Base-by-base conservation (phyloP, 1,140 invertebrate genomes). In the Caenorhabditis remanei region DNA sequence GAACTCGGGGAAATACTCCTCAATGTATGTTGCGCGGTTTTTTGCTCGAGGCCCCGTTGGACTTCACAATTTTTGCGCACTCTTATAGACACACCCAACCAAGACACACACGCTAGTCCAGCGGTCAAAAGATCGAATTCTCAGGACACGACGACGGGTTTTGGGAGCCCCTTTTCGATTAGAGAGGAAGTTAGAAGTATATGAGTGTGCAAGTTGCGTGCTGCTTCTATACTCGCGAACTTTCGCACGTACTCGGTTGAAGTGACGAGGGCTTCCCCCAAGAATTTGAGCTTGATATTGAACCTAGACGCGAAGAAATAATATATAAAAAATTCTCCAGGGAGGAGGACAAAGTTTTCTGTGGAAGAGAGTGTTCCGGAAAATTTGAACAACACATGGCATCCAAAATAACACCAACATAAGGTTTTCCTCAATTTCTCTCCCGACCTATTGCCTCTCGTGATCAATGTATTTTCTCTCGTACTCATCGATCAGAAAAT, bases 61-160 rank as follows among this genome's bases (percentile, higher is more conserved):
- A 79, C 43, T 79, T 79, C 46, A 46, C 43, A 11, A 32, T 32
- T 79, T 79, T 50, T 71, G 7, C 41, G 40, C 65, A 71, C 71
- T 19, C 71, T n/a, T 50, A 79, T 79, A 79, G 71, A 79, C 71
- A 79, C 71, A 48, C 40, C 24, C 65, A 43, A 71, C 65, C 40
- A 43, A 71, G 4, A 71, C 65, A 46, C 65, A 46, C 32, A 32
- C 71, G 40, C 40, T 9, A 79, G 46, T 79, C 40, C 13, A 50
- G 71, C n/a, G 71, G 71, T 79, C 71, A 79, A 79, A 79, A 79
- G 71, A 79, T 79, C 46, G 71, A 79, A 50, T 79, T 50, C 21
- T 79, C 71, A 16, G 40, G 21, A 24, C 71, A 32, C 19, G 71
- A n/a, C 40, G 41, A 19, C 11, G 41, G 65, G n/a, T 79, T 79